Evolutionary conservation across 2,797 vertebrate genomes (phyloP).

Genomic region (Bradypodion ventrale): DNA sequence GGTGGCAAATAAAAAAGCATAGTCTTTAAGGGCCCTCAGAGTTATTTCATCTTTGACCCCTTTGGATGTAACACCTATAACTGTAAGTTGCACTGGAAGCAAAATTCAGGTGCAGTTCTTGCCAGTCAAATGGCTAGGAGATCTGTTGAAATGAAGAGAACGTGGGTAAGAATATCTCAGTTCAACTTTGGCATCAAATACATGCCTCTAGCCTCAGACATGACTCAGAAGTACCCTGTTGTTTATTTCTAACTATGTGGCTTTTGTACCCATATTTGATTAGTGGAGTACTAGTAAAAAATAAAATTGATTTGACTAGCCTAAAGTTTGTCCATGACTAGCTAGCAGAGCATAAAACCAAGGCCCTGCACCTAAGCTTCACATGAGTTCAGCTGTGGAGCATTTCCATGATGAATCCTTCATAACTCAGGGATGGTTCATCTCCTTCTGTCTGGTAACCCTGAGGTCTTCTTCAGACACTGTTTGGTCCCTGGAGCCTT

Average conservation of each 20-base stretch:
- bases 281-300: background rate
- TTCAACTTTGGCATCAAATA: background rate
- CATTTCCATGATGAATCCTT: too few relatives aligned
- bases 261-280: background rate
- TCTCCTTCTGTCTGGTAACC: too few relatives aligned
- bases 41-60: too few relatives aligned
- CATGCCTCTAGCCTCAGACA: background rate
- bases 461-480: background rate
- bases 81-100: background rate
- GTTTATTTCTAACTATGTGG: background rate
- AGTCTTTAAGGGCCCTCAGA: too few relatives aligned
- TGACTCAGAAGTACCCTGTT: background rate
- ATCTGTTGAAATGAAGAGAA: background rate
- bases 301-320: background rate
- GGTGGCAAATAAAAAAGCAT: too few relatives aligned
- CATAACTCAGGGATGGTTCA: background rate
- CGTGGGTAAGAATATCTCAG: background rate
- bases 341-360: too few relatives aligned
- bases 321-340: background rate
- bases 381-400: background rate
- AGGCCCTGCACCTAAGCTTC: background rate
- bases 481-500: background rate
- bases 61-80: background rate
- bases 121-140: background rate
- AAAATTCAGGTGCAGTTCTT: background rate